These are phyloP conservation scores for Porites cylindrica DNA, from an alignment of 92 coral and sea anemone species.

Conservation along the genomic window DNA sequence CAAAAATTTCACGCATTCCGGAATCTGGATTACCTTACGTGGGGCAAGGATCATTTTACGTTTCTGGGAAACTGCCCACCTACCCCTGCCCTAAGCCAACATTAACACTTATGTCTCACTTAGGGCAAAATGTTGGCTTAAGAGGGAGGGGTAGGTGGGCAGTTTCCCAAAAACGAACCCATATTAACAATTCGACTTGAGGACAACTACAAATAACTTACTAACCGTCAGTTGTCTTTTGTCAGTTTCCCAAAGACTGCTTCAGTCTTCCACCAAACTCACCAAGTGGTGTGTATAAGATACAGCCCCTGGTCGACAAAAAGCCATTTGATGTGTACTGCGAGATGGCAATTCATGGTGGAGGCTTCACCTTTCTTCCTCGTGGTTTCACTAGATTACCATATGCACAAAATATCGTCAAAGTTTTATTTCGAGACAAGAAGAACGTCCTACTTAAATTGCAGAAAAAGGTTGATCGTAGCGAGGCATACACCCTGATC, in stretches of 20 bases:
- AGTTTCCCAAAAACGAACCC: no score
- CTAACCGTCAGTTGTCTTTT: no score
- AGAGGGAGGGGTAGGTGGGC: conserved; percentile 1
- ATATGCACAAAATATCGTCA: conserved; percentile 5
- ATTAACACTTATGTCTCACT: background rate
- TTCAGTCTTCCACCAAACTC: background rate
- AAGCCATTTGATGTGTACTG: conserved; percentile 42
- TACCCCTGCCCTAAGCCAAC: no score
- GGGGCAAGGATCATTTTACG: no score
- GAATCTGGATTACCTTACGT: no score
- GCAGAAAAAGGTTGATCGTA: conserved; percentile 34
- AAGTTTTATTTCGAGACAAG: conserved; percentile 55
- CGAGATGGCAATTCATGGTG: conserved; percentile 64
- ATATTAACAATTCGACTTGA: no score
- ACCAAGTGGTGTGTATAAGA: conserved; percentile 59
- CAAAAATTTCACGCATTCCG: no score
- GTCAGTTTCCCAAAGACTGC: background rate
- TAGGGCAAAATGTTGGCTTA: conserved; percentile 41
- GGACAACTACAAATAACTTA: no score
- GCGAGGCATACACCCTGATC: conserved; percentile 38
- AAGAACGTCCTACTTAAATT: conserved; percentile 49
- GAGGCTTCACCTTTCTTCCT: conserved; percentile 72
- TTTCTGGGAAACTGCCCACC: no score
- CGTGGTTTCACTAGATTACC: conserved; percentile 29
- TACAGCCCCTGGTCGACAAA: background rate